phyloP scores from a whole-genome alignment of 2,113 vertebrate genomes.

The Bungarus multicinctus region DNA sequence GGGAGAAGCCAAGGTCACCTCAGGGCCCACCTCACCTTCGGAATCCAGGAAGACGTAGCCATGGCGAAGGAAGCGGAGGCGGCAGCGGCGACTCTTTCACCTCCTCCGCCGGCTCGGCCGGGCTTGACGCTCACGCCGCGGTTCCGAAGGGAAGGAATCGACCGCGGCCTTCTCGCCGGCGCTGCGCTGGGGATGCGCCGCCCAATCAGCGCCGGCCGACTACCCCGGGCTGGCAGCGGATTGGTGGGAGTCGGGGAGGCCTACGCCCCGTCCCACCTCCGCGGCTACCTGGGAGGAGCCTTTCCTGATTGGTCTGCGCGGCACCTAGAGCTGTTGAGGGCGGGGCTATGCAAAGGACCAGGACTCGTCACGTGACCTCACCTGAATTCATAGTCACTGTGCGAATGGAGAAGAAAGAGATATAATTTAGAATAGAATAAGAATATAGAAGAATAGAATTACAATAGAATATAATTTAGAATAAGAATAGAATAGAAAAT shows the following conservation, averaged over 20 bases:
- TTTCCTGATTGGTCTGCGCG: neutral
- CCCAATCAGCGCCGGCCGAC: neutral
- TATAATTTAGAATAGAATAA: too few relatives aligned
- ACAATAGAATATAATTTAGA: too few relatives aligned
- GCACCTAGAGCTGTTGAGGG: neutral
- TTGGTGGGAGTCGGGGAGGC: neutral
- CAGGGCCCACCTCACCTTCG: slow-evolving; percentile 51
- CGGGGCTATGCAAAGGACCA: neutral
- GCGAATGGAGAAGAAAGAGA: neutral
- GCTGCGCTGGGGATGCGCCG: neutral
- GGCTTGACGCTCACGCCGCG: neutral
- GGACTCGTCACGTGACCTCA: neutral
- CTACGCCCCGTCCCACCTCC: too few relatives aligned
- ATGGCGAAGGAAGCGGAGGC: neutral
- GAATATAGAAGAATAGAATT: too few relatives aligned
- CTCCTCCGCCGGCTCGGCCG: fast-evolving
- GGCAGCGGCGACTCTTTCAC: neutral
- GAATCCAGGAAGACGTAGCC: slow-evolving; percentile 59
- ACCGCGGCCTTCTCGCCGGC: neutral
- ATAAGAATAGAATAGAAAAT: too few relatives aligned
- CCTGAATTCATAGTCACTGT: neutral
- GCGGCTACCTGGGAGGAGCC: too few relatives aligned
- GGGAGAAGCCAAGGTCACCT: neutral
- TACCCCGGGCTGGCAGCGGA: neutral
- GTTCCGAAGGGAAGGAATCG: neutral